A percentile compares a stretch with the other conserved stretches of the same genome.
Evolutionary conservation across 2,888 invertebrate genomes (phyloP).

Genomic region (Ellobium chinense): DNA sequence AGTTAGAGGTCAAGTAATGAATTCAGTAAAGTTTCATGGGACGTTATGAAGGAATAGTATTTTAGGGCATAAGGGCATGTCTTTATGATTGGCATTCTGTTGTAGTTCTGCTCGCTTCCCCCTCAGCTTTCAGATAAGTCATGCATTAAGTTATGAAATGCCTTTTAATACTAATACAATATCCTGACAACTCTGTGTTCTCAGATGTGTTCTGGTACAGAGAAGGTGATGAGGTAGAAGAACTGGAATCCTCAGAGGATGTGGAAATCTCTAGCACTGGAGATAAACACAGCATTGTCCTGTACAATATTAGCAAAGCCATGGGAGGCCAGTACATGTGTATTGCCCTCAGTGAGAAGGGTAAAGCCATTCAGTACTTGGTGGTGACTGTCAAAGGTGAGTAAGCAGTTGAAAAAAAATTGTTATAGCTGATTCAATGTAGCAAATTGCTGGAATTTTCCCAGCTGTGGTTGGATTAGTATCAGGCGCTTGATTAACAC

Average conservation of each 20-base stretch:
- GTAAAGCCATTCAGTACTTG: slow-evolving; percentile 70
- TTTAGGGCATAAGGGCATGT: too few species aligned
- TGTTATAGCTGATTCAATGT: neutral
- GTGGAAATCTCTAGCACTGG: slow-evolving; percentile 65
- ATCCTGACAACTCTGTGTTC: neutral
- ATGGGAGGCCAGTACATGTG: slow-evolving; percentile 74
- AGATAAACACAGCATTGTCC: slow-evolving; percentile 61
- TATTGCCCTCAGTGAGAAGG: slow-evolving; percentile 71
- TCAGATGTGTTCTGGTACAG: slow-evolving; percentile 78
- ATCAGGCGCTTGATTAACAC: too few species aligned
- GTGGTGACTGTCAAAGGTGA: slow-evolving; percentile 73
- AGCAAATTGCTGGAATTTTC: neutral
- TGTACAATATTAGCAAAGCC: slow-evolving; percentile 63
- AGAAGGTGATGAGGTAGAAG: slow-evolving; percentile 63
- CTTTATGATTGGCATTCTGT: too few species aligned
- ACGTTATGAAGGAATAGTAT: too few species aligned
- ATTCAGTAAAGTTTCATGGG: too few species aligned
- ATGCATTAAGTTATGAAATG: too few species aligned
- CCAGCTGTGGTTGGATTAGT: neutral
- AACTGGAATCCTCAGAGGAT: slow-evolving; percentile 73
- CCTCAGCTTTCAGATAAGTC: neutral
- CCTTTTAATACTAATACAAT: neutral
- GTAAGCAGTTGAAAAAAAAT: neutral
- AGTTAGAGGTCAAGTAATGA: too few species aligned
- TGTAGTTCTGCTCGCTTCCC: neutral